These are phyloP conservation scores for Drosophila lacicola DNA, from an alignment of 2,888 invertebrate genomes.

Conservation along the genomic window DNA sequence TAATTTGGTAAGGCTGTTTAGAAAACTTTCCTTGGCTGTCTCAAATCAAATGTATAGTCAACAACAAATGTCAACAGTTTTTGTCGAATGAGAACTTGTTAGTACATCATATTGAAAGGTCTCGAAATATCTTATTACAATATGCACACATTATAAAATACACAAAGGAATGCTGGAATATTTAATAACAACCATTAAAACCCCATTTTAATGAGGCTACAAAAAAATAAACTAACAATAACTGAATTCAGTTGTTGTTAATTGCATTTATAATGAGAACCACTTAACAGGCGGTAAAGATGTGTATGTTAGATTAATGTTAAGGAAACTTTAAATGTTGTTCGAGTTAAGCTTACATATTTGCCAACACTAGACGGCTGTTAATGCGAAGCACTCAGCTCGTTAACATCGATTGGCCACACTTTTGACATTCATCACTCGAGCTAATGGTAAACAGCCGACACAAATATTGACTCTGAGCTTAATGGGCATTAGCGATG, in stretches of 20 bases:
- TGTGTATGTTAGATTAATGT: too few species aligned
- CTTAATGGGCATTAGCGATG: slow-evolving; percentile 41
- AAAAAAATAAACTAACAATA: neutral
- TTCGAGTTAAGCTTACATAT: neutral
- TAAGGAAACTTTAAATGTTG: too few species aligned
- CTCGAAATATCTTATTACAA: too few species aligned
- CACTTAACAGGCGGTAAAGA: neutral
- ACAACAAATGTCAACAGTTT: slow-evolving; percentile 12
- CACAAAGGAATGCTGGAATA: neutral
- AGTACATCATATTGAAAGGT: neutral
- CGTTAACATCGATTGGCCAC: slow-evolving; percentile 12
- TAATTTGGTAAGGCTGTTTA: neutral
- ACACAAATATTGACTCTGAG: slow-evolving; percentile 40
- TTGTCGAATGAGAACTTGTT: neutral
- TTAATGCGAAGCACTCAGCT: slow-evolving; percentile 30
- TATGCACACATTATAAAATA: neutral
- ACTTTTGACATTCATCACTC: slow-evolving; percentile 33
- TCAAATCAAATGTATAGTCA: neutral
- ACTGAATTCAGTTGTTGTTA: neutral
- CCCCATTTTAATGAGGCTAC: neutral
- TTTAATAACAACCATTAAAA: slow-evolving; percentile 1
- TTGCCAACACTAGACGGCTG: slow-evolving; percentile 12
- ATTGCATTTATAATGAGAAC: neutral
- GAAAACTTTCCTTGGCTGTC: slow-evolving; percentile 12
- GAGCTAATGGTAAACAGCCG: slow-evolving; percentile 41